A percentile compares a stretch with the other conserved stretches of the same genome.
Conservation (phyloP, 2,888 invertebrate genomes). For the Agonopterix arenella region DNA sequence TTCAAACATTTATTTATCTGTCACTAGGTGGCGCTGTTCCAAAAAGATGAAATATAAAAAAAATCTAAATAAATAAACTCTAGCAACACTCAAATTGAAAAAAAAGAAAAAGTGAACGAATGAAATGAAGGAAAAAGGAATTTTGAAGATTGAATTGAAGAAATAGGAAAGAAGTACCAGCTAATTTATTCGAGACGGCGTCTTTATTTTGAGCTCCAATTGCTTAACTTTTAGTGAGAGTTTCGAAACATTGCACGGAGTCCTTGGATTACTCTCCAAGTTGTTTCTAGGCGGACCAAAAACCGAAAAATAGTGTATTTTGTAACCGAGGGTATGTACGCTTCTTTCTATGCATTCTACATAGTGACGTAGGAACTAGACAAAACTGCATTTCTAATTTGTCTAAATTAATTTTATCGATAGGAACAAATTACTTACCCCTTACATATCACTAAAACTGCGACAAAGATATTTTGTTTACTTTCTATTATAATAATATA, state of each 20-base stretch:
- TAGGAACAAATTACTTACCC: background rate
- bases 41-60: too few relatives aligned
- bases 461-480: constrained; percentile 4
- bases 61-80: background rate
- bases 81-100: constrained; percentile 9
- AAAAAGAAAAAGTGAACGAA: constrained; percentile 38
- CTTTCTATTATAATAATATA: constrained; percentile 14
- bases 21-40: too few relatives aligned
- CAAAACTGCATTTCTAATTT: constrained; percentile 7
- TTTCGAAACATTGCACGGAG: constrained; percentile 51
- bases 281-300: constrained; percentile 26
- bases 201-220: constrained; percentile 69
- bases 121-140: constrained; percentile 33
- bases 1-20: too few relatives aligned
- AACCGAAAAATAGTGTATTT: constrained; percentile 29
- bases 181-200: constrained; percentile 68
- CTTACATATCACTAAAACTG: background rate
- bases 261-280: constrained; percentile 42
- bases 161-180: constrained; percentile 66
- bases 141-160: constrained; percentile 24
- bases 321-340: constrained; percentile 36
- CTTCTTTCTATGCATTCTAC: constrained; percentile 64
- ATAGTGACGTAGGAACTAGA: constrained; percentile 54
- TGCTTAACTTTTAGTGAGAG: constrained; percentile 51
- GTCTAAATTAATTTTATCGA: constrained; percentile 1